Percentiles rank a stretch among this genome's conserved stretches.
Evolutionary conservation across 2,888 invertebrate species (phyloP).

Genomic region (Sclerodermus sp.): DNA sequence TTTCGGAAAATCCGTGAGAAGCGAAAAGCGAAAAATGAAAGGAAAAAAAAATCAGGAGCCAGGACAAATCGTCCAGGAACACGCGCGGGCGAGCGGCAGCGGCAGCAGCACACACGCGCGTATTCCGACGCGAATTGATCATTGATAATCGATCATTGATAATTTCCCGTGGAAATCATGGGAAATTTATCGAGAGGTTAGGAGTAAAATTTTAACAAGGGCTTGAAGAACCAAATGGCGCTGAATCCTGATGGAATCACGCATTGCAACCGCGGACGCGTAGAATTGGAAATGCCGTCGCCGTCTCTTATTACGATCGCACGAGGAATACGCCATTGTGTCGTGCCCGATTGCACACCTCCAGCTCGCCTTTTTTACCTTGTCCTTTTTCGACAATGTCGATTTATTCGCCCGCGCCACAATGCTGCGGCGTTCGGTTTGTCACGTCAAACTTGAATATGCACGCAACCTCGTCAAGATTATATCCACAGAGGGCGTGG

Average conservation of each 20-base stretch:
- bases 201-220: slow-evolving; percentile 21
- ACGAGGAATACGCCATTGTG: slow-evolving; percentile 19
- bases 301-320: slow-evolving; percentile 33
- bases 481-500: no score
- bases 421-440: background rate
- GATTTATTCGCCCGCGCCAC: slow-evolving; percentile 16
- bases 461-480: background rate
- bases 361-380: background rate
- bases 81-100: no score
- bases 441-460: background rate
- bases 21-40: no score
- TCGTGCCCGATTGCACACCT: slow-evolving; percentile 8
- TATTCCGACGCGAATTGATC: no score
- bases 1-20: no score
- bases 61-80: no score
- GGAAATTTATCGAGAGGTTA: slow-evolving; percentile 8
- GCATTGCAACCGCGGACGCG: slow-evolving; percentile 11
- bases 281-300: slow-evolving; percentile 28
- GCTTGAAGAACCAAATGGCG: slow-evolving; percentile 13
- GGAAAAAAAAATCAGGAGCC: no score
- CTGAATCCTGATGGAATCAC: slow-evolving; percentile 20
- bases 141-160: no score
- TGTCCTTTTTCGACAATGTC: slow-evolving; percentile 7
- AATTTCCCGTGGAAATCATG: slow-evolving; percentile 17
- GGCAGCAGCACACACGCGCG: no score